Evolutionary conservation across 1,140 invertebrate species (phyloP).

Genomic region (Eupeodes corollae): DNA sequence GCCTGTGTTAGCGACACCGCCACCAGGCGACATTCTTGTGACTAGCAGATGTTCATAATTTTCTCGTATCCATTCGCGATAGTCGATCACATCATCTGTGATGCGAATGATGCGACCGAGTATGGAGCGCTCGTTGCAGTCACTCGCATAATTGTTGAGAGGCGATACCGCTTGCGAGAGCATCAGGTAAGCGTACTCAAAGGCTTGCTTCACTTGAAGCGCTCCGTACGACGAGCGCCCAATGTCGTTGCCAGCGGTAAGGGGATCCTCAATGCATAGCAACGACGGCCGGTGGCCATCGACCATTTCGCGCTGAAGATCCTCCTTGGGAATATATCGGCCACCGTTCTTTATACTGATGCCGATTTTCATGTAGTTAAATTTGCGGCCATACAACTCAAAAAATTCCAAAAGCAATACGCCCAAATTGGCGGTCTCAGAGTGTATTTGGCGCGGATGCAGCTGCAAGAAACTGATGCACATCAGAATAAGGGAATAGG

Average conservation of each 20-base stretch:
- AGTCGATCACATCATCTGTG: constrained; percentile 87
- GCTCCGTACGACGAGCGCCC: constrained; percentile 92
- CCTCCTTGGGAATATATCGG: constrained; percentile 88
- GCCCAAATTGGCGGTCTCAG: constrained; percentile 68
- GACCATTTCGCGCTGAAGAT: constrained; percentile 83
- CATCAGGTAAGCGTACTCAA: constrained; percentile 86
- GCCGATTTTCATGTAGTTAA: constrained; percentile 92
- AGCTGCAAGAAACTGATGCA: constrained; percentile 93
- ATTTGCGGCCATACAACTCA: constrained; percentile 91
- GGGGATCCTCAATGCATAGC: constrained; percentile 95
- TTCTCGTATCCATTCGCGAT: constrained; percentile 65
- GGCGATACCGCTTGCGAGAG: constrained; percentile 71
- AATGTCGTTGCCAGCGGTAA: constrained; percentile 89
- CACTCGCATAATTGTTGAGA: constrained; percentile 44
- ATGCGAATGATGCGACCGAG: constrained; percentile 69
- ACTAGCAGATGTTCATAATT: constrained; percentile 36
- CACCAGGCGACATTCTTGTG: constrained; percentile 20
- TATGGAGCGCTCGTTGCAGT: constrained; percentile 37
- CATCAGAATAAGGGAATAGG: constrained; percentile 97
- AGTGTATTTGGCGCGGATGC: constrained; percentile 48
- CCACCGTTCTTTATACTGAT: constrained; percentile 92
- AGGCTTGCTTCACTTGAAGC: constrained; percentile 83
- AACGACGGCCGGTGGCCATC: constrained; percentile 86
- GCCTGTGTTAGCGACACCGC: constrained; percentile 16
- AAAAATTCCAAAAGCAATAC: constrained; percentile 95